Percentiles rank a stretch among this genome's conserved stretches.
phyloP scores from a whole-genome alignment of 1,140 invertebrate species.

The Gonioctena quinquepunctata region DNA sequence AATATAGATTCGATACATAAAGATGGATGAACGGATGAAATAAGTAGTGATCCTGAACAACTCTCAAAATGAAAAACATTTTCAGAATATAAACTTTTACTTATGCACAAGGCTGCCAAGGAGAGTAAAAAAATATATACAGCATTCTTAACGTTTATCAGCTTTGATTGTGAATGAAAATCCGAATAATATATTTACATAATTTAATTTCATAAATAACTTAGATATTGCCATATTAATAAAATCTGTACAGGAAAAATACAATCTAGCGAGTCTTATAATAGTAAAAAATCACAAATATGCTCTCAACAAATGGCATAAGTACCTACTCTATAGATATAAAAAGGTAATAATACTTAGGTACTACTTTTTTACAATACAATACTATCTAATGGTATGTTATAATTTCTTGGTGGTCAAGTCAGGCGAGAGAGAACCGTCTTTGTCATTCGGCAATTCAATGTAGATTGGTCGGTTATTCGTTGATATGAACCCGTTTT shows the following conservation, averaged over 20 bases:
- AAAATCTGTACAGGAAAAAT: constrained; percentile 14
- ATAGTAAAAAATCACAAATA: constrained; percentile 21
- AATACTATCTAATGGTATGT: background rate
- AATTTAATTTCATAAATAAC: constrained; percentile 24
- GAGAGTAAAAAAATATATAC: no score
- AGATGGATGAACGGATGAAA: no score
- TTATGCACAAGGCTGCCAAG: no score
- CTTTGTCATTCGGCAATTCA: constrained; percentile 57
- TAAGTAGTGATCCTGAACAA: no score
- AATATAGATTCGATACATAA: no score
- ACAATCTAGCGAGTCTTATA: constrained; percentile 16
- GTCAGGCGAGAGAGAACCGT: background rate
- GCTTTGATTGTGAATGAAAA: no score
- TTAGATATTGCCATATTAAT: constrained; percentile 3
- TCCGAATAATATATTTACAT: constrained; percentile 1
- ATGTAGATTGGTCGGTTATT: constrained; percentile 62
- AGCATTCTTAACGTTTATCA: no score
- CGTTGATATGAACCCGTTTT: constrained; percentile 60
- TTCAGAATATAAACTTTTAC: no score
- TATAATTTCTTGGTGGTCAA: background rate
- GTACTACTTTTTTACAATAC: constrained; percentile 1
- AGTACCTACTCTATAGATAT: background rate
- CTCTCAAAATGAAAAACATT: no score
- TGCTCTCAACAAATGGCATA: constrained; percentile 13
- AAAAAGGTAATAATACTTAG: background rate